Conservation (phyloP, 2,113 vertebrate species). For the Poecile atricapillus region DNA sequence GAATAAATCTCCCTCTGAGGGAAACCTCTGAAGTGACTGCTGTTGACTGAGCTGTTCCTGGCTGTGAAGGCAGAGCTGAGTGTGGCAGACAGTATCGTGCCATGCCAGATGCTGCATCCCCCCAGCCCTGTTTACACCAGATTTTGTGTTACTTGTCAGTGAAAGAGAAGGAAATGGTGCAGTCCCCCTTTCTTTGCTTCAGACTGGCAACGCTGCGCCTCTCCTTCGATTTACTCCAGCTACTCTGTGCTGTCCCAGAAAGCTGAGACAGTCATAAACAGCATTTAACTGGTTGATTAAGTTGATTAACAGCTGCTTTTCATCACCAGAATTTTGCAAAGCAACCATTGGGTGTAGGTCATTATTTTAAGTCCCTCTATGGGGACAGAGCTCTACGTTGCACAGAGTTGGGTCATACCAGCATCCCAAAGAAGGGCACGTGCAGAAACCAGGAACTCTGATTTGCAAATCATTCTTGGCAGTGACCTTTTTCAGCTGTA, state of each 20-base stretch:
- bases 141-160: not conserved
- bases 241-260: not conserved
- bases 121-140: not conserved
- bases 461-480: not conserved
- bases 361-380: not conserved
- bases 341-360: not conserved
- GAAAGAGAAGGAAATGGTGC: not conserved
- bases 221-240: not conserved
- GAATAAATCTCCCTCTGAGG: slow-evolving; percentile 48
- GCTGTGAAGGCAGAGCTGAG: slow-evolving; percentile 36
- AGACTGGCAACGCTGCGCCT: not conserved
- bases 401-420: not conserved
- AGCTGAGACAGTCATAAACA: not conserved
- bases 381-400: not conserved
- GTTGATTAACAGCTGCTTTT: slow-evolving; percentile 9
- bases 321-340: not conserved
- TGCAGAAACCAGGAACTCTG: not conserved
- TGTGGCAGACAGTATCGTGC: slow-evolving; percentile 32
- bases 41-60: slow-evolving; percentile 24
- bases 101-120: not conserved
- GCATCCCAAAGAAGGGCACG: not conserved
- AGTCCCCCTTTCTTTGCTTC: not conserved
- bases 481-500: not conserved
- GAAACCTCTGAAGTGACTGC: slow-evolving; percentile 53
- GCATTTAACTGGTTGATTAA: not conserved